A percentile compares a stretch with the other conserved stretches of the same genome.
Evolutionary conservation across 2,888 invertebrate genomes (phyloP).

Genomic region (Macrophya annulata): DNA sequence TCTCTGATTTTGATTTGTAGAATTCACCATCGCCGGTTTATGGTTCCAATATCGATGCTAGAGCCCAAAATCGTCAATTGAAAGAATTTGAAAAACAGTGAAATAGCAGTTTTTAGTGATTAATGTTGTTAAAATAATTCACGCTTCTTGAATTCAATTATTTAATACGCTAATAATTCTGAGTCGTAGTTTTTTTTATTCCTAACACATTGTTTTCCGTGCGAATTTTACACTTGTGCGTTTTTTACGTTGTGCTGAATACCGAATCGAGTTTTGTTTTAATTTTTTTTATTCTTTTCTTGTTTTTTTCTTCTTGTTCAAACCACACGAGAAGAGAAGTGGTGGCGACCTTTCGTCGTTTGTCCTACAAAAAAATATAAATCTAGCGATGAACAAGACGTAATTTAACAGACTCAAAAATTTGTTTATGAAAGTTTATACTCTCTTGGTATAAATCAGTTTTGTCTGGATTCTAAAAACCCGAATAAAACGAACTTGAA

Average conservation of each 20-base stretch:
- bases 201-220: not conserved
- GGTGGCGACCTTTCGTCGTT: not conserved
- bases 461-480: not conserved
- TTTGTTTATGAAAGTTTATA: not conserved
- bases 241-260: not conserved
- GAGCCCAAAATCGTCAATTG: no score
- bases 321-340: not conserved
- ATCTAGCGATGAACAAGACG: not conserved
- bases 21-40: not conserved
- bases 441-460: not conserved
- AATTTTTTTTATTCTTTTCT: no score
- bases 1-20: not conserved
- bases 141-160: not conserved
- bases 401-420: not conserved
- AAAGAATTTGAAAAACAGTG: not conserved
- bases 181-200: not conserved
- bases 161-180: not conserved
- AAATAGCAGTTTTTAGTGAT: not conserved
- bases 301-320: not conserved
- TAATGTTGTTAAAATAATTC: not conserved
- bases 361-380: not conserved
- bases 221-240: not conserved
- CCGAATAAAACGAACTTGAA: not conserved
- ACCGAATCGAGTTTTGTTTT: not conserved
- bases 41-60: not conserved